These are phyloP conservation scores for Drosophila ezoana DNA, from an alignment of 2,888 invertebrate genomes.

Conservation along the genomic window DNA sequence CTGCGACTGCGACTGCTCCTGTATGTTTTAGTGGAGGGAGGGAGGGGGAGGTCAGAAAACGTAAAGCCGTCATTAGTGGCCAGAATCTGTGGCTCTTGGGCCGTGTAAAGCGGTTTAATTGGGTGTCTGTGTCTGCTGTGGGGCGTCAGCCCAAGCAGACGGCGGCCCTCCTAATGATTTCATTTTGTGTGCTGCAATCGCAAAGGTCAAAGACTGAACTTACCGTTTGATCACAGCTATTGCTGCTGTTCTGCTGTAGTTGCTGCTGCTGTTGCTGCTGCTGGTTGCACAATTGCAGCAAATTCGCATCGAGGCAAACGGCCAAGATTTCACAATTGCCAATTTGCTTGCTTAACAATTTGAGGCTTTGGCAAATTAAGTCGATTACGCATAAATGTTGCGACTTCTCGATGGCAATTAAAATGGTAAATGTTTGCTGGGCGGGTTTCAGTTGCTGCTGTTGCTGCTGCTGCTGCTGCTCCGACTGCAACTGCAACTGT, in stretches of 20 bases:
- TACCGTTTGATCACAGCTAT: constrained; percentile 67
- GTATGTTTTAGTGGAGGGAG: constrained; percentile 30
- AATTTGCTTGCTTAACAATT: constrained; percentile 84
- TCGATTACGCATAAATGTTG: constrained; percentile 85
- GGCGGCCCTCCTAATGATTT: constrained; percentile 64
- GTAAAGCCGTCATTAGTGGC: constrained; percentile 69
- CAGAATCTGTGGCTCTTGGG: constrained; percentile 60
- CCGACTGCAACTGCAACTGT: constrained; percentile 19
- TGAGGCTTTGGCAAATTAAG: constrained; percentile 85
- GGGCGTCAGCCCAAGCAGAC: constrained; percentile 69
- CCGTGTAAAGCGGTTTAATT: constrained; percentile 82
- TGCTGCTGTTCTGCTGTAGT: constrained; percentile 53
- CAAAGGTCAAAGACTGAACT: constrained; percentile 73
- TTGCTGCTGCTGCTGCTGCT: constrained; percentile 37
- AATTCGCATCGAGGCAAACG: constrained; percentile 82
- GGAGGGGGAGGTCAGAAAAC: constrained; percentile 13
- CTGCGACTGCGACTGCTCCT: constrained; percentile 36
- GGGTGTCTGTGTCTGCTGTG: constrained; percentile 67
- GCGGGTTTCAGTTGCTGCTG: constrained; percentile 67
- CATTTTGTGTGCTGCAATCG: constrained; percentile 69
- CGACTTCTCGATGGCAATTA: constrained; percentile 84
- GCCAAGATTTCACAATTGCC: constrained; percentile 84
- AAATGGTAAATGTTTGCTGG: constrained; percentile 83
- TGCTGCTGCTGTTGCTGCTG: constrained; percentile 57
- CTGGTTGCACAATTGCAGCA: constrained; percentile 80